Base-by-base conservation (phyloP, 2,797 vertebrate species). In the Danio kyathit region DNA sequence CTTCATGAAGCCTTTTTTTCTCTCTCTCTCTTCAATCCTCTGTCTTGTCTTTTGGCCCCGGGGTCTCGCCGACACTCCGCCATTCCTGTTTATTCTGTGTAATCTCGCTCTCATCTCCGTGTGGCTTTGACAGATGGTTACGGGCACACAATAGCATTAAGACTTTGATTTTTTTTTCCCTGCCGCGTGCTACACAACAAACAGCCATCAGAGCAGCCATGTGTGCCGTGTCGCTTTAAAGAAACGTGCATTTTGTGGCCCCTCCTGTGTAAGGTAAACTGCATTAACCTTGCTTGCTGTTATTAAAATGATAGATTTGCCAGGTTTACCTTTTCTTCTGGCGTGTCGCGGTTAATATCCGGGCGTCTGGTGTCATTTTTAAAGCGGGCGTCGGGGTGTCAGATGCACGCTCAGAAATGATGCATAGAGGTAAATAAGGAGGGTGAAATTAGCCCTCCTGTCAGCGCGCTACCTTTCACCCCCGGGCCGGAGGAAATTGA, bases 51-150 rank as follows among this genome's bases (percentile, higher is more conserved):
- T 94, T 94, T 92, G 95, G 95, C 95, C 96, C 87, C 93, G 93
- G 95, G 95, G 95, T 95, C 95, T 94, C 94, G 94, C 93, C 93
- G 92, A 95, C 95, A 95, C 95, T 92, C 93, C 85, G 92, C 92
- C 92, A 93, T 95, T 94, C 94, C 94, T 95, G 95, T 96, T 95
- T 96, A 96, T 96, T 95, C 95, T 95, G 94, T 93, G 92, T 95
- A 96, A 98, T 98, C 97, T 97, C 96, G 93, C 95, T 93, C 96
- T 97, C 97, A 98, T 98, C 97, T 99, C 96, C 95, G 95, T 95
- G 96, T 95, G 96, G 96, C 96, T 94, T 96, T 99, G 97, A 99
- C 97, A 99, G 97, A 98, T 98, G 97, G 97, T 98, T 98, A 97
- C 97, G 95, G 96, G 96, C 95, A 94, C 96, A 98, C 97, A 97